Base-by-base conservation (phyloP, 2,888 invertebrate species). In the Steromphala cineraria region DNA sequence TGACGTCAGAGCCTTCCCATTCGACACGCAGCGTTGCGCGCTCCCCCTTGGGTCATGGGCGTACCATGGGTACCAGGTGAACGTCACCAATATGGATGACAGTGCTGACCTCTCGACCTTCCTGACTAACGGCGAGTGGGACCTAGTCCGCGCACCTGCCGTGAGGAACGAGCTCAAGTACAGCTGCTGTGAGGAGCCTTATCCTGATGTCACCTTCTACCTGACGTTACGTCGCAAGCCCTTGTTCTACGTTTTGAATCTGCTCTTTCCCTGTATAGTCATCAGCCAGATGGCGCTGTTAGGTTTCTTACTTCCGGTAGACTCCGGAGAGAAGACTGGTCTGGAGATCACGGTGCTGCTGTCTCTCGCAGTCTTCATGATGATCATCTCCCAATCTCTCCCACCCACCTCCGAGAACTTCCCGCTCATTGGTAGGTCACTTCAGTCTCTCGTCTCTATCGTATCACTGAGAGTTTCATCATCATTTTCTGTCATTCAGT, bases 1-100 rank as follows among this genome's bases (percentile, higher is more conserved):
- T 0, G 90, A 91, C 82, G 93, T 93, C 79, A 94, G 94, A 17
- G 94, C 94, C 86, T 95, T 95, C 88, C 95, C 95, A 3, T 95
- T 95, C 88, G 95, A 95, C 87, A 94, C 93, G 67, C 95, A 95
- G 75, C 77, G 81, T 10, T 87, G 86, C 77, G 71, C 79, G 7
- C 74, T 75, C 17, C 67, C 52, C 28, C 67, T 67, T 15, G 67
- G 75, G n/a, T 80, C 90, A 15, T 90, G 90, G 90, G 87, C 89
- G 1, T 87, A 89, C 75, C 83, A 88, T 74, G 90, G 89, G 8
- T 21, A 80, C 40, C 81, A 84, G 67, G 8, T 83, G 17, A 24
- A 83, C 81, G 53, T 67, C 19, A 76, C 78, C 17, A 82, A 67
- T 67, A 56, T 77, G 52, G 75, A 24, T 17, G 53, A 17, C 8